Conservation (phyloP, 1,140 invertebrate species). For the Drosophila nigrodunni region DNA sequence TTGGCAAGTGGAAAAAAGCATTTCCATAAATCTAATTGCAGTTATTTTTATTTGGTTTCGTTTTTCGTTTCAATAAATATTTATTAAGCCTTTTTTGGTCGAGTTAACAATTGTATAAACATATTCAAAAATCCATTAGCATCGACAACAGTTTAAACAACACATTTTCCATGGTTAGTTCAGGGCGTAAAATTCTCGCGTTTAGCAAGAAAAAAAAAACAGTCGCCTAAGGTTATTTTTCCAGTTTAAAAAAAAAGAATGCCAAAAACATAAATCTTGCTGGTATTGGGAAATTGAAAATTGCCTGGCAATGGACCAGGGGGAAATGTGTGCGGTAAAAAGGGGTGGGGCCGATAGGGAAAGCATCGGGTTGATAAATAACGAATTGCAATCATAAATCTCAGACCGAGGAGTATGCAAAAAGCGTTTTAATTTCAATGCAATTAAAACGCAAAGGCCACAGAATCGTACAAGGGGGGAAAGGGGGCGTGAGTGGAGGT, state of each 20-base stretch:
- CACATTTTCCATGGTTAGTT: slow-evolving; percentile 59
- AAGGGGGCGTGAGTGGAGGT: background rate
- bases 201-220: slow-evolving; percentile 29
- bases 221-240: slow-evolving; percentile 29
- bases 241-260: background rate
- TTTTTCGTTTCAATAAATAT: slow-evolving; percentile 65
- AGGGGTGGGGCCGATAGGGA: background rate
- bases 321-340: background rate
- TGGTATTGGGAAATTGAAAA: slow-evolving; percentile 66
- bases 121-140: slow-evolving; percentile 67
- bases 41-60: background rate
- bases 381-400: slow-evolving; percentile 77
- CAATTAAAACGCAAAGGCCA: slow-evolving; percentile 63
- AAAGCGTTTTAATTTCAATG: slow-evolving; percentile 68
- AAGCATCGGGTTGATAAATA: slow-evolving; percentile 55
- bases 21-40: slow-evolving; percentile 60
- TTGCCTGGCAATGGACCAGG: slow-evolving; percentile 3
- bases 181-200: slow-evolving; percentile 5
- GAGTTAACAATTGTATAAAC: slow-evolving; percentile 36
- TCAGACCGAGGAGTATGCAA: slow-evolving; percentile 52
- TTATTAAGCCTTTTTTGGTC: slow-evolving; percentile 54
- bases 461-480: slow-evolving; percentile 17
- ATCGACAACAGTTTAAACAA: slow-evolving; percentile 73
- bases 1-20: slow-evolving; percentile 24
- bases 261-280: slow-evolving; percentile 64